phyloP scores from a whole-genome alignment of 2,888 invertebrate genomes.

The Drosophila buzzatii region DNA sequence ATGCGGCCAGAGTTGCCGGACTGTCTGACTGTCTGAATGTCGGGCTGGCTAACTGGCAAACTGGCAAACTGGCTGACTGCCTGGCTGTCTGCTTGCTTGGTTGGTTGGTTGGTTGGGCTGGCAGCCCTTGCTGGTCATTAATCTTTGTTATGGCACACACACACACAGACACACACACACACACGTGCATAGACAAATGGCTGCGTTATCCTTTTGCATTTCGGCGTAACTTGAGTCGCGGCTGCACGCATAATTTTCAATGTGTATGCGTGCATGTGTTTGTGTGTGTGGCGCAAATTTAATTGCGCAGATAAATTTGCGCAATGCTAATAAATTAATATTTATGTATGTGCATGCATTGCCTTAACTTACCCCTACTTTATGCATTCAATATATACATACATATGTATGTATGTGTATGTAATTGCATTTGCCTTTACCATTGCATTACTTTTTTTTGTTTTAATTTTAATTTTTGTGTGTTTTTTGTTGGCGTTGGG shows the following conservation, averaged over 20 bases:
- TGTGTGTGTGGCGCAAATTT: conserved; percentile 57
- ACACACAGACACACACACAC: conserved; percentile 32
- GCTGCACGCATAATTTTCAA: conserved; percentile 57
- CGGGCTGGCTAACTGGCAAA: not conserved
- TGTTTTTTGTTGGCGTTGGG: conserved; percentile 53
- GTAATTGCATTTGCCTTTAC: conserved; percentile 44
- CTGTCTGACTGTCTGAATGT: conserved; percentile 22
- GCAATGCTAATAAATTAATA: conserved; percentile 78
- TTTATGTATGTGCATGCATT: conserved; percentile 67
- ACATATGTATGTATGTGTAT: not conserved
- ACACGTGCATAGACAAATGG: conserved; percentile 48
- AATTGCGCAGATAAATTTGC: conserved; percentile 79
- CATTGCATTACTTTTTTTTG: conserved; percentile 48
- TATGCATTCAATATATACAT: not conserved
- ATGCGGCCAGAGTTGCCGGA: conserved; percentile 43
- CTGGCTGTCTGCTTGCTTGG: conserved; percentile 15
- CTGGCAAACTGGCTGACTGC: conserved; percentile 7
- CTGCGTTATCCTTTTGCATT: conserved; percentile 76
- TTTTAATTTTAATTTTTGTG: conserved; percentile 13
- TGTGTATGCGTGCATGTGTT: conserved; percentile 15
- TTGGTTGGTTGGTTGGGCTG: conserved; percentile 32
- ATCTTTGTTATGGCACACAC: conserved; percentile 81
- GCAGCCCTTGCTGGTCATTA: conserved; percentile 81
- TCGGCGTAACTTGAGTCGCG: conserved; percentile 76
- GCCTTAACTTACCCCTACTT: not conserved